A percentile compares a stretch with the other conserved stretches of the same genome.
phyloP scores from a whole-genome alignment of 1,140 invertebrate species.

The Sinella curviseta region DNA sequence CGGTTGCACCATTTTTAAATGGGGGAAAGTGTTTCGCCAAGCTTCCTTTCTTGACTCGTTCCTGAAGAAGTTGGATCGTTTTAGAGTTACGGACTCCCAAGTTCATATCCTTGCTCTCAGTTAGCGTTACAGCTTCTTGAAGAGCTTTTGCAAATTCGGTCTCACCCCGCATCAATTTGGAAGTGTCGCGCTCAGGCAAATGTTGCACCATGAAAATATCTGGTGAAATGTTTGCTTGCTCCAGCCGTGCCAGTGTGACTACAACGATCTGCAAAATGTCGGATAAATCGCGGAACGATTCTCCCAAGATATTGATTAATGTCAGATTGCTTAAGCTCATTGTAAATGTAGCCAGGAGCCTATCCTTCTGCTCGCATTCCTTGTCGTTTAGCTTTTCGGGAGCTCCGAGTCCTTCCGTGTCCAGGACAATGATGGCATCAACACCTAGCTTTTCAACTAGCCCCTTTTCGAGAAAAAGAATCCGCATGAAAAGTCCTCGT shows the following conservation, averaged over 20 bases:
- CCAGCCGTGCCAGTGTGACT: conserved; percentile 22
- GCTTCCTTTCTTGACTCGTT: not conserved
- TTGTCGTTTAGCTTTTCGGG: conserved; percentile 23
- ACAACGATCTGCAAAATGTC: conserved; percentile 33
- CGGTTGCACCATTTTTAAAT: conserved; percentile 29
- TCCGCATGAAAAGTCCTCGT: conserved; percentile 31
- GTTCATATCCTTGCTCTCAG: conserved; percentile 4
- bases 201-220: conserved; percentile 39
- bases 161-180: not conserved
- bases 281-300: conserved; percentile 15
- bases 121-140: conserved; percentile 24
- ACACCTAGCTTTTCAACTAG: not conserved
- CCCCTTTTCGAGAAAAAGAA: conserved; percentile 10
- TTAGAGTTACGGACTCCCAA: conserved; percentile 14
- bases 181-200: conserved; percentile 13
- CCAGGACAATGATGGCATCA: conserved; percentile 36
- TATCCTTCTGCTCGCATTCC: conserved; percentile 27
- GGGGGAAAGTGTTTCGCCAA: conserved; percentile 25
- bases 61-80: not conserved
- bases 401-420: conserved; percentile 38
- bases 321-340: conserved; percentile 37
- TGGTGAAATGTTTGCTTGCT: conserved; percentile 15
- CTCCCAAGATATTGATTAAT: conserved; percentile 29
- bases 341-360: conserved; percentile 30
- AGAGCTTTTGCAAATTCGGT: conserved; percentile 22